A percentile compares a stretch with the other conserved stretches of the same genome.
Evolutionary conservation across 2,113 vertebrate species (phyloP).

Genomic region (Myotis lucifugus): DNA sequence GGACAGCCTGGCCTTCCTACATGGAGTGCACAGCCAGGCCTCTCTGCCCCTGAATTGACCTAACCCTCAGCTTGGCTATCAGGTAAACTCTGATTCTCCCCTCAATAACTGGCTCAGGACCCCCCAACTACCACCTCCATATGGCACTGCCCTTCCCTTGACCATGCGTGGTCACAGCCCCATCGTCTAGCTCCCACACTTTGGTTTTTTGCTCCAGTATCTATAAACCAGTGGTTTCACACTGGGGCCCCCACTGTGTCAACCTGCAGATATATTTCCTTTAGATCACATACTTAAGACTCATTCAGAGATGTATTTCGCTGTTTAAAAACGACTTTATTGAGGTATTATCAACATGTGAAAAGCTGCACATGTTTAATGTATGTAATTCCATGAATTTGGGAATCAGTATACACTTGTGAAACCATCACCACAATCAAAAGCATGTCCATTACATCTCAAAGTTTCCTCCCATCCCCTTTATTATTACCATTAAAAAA

Average conservation of each 20-base stretch:
- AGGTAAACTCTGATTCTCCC: not conserved
- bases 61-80: not conserved
- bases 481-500: not conserved
- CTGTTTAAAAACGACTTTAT: not conserved
- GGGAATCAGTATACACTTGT: not conserved
- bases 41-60: not conserved
- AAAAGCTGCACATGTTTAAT: not conserved
- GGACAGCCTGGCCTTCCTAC: not conserved
- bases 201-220: not conserved
- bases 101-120: not conserved
- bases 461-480: not conserved
- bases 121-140: fast-evolving
- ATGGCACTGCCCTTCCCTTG: not conserved
- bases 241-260: fast-evolving
- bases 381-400: not conserved
- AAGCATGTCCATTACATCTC: not conserved
- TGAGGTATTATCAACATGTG: not conserved
- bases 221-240: not conserved
- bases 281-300: not conserved
- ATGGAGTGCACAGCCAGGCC: not conserved
- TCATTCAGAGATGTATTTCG: not conserved
- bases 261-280: not conserved
- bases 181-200: not conserved
- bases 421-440: not conserved
- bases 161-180: not conserved